phyloP scores from a whole-genome alignment of 2,888 invertebrate genomes.

The Eledona agricola region DNA sequence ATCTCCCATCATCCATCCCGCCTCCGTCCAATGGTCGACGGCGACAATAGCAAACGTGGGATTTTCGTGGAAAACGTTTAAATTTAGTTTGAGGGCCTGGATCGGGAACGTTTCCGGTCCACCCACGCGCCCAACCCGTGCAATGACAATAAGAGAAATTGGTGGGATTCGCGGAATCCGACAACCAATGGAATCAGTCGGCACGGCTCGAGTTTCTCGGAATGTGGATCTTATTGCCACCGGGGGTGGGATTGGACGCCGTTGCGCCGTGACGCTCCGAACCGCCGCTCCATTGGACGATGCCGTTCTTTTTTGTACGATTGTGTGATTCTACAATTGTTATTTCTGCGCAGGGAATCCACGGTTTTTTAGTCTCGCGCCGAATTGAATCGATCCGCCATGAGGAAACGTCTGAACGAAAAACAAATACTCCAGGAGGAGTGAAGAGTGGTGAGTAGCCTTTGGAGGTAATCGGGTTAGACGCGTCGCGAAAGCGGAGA shows the following conservation, averaged over 20 bases:
- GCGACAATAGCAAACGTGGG: no score
- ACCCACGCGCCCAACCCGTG: constrained; percentile 48
- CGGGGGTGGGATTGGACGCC: constrained; percentile 57
- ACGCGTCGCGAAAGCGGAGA: constrained; percentile 35
- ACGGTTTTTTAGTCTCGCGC: constrained; percentile 6
- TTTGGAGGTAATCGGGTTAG: constrained; percentile 26
- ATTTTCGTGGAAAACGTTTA: constrained; percentile 1
- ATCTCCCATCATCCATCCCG: no score
- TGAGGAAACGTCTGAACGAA: not conserved
- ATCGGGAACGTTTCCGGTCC: constrained; percentile 36
- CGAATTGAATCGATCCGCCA: constrained; percentile 10
- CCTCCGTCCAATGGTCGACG: no score
- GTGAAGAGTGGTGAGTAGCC: constrained; percentile 10
- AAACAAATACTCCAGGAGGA: not conserved
- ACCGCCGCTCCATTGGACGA: constrained; percentile 55
- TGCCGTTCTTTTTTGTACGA: constrained; percentile 54
- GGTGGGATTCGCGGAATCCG: constrained; percentile 59
- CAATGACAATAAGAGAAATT: constrained; percentile 63
- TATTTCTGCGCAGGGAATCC: constrained; percentile 43
- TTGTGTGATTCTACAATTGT: constrained; percentile 51
- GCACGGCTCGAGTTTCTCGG: constrained; percentile 60
- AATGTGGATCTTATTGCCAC: constrained; percentile 61
- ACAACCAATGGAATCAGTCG: constrained; percentile 59
- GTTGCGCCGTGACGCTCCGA: constrained; percentile 52
- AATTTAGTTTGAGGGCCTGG: constrained; percentile 40